These are phyloP conservation scores for Echeneis naucrates DNA, from an alignment of 2,797 vertebrate species.

Conservation along the genomic window DNA sequence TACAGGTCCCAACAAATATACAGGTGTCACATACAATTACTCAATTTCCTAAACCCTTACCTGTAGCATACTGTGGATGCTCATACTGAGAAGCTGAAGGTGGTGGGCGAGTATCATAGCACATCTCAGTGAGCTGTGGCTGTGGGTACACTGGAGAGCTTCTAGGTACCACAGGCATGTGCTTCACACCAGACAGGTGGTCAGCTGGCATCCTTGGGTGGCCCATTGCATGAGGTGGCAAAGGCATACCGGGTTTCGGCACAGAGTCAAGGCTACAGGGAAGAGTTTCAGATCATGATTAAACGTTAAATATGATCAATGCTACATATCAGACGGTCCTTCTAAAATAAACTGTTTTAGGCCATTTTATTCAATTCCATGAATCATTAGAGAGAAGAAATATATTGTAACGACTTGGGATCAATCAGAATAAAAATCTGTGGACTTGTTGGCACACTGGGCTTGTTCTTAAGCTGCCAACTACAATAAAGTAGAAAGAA, in stretches of 20 bases:
- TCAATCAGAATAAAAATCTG: neutral
- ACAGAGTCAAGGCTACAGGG: constrained; percentile 86
- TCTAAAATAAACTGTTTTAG: neutral
- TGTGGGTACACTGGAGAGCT: constrained; percentile 90
- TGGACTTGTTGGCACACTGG: neutral
- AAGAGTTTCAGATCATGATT: neutral
- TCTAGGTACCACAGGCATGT: constrained; percentile 89
- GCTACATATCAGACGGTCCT: neutral
- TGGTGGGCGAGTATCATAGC: constrained; percentile 91
- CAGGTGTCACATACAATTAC: neutral
- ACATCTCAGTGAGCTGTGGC: constrained; percentile 91
- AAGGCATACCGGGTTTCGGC: constrained; percentile 88
- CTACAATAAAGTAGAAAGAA: neutral
- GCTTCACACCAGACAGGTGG: constrained; percentile 90
- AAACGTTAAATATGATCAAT: neutral
- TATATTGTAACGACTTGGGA: neutral
- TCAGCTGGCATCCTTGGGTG: constrained; percentile 87
- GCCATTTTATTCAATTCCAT: neutral
- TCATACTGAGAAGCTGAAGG: constrained; percentile 91
- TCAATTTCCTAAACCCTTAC: constrained; percentile 71
- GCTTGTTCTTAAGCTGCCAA: neutral
- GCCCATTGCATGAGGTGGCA: constrained; percentile 87
- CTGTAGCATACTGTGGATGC: constrained; percentile 88
- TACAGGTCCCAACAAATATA: neutral
- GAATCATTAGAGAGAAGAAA: neutral